Evolutionary conservation across 2,113 vertebrate genomes (phyloP), one percentile per base, ranked within the genome.

Genomic region (Petromus typicus): DNA sequence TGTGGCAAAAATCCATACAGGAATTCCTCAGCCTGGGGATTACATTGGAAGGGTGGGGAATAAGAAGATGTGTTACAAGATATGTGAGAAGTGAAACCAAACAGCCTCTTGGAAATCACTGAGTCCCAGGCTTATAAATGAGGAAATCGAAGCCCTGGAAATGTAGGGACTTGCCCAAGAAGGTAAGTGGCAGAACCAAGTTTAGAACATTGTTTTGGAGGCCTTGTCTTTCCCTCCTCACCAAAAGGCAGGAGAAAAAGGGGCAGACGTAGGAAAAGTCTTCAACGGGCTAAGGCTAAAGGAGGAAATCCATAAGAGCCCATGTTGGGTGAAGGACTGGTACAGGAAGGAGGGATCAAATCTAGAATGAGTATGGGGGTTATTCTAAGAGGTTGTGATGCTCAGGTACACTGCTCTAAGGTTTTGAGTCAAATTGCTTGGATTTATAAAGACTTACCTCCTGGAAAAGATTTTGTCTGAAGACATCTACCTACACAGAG

Each of bases 401-500:
- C 79, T 95, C 30, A 56, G 80, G 17, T 48, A 89, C 2, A 89
- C 2, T 71, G 69, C 30, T 45, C 64, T 71, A 79, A 94, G 43
- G 17, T 75, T 71, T 40, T 37, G 48, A 12, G 63, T 56, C 43
- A 86, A 87, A 83, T 63, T 59, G 1, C 12, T 51, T 59, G 22
- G 30, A 61, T 82, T 71, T 40, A 45, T 12, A 86, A 9, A 78
- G 73, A 79, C 92, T 97, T 96, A 99, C 99, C 99, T 99, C 98
- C 22, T 97, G 96, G 85, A 98, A 98, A 71, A 99, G 98, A 18
- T 98, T 97, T 93, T 98, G 97, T 73, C 98, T 98, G 98, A 98
- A 99, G 97, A 95, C 98, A n/a, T 99, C 98, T 96, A 99, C 98
- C 99, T 99, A 97, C 30, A 97, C 51, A 96, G 93, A 97, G 6